Percentiles rank a stretch among this genome's conserved stretches.
Conservation (phyloP, 2,113 vertebrate genomes). For the Pelecanoides urinatrix region DNA sequence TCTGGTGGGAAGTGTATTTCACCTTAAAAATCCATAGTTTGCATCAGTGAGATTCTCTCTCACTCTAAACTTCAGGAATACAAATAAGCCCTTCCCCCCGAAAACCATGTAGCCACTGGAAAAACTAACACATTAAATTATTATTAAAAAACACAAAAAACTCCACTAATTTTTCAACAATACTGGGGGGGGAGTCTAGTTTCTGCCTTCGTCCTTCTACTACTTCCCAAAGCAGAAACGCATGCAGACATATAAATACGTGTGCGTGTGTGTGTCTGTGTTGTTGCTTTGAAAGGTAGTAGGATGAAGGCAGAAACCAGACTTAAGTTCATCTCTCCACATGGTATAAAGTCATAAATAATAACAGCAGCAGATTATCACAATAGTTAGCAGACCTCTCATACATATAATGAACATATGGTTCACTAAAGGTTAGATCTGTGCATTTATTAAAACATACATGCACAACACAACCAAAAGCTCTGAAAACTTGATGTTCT, state of each 20-base stretch:
- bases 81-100: neutral
- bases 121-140: neutral
- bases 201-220: neutral
- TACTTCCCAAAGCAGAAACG: neutral
- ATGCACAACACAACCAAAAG: neutral
- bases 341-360: neutral
- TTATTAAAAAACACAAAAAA: neutral
- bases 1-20: neutral
- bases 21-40: neutral
- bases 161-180: neutral
- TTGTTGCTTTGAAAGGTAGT: neutral
- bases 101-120: neutral
- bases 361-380: neutral
- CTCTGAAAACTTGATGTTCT: neutral
- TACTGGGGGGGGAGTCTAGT: neutral
- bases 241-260: neutral
- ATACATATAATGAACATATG: neutral
- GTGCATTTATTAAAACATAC: neutral
- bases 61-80: neutral
- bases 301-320: neutral
- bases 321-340: neutral
- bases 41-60: neutral
- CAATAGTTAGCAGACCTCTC: neutral
- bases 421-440: neutral
- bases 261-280: accelerated